Evolutionary conservation across 2,888 invertebrate species (phyloP), one percentile per base, ranked within the genome.

Genomic region (Apamea monoglypha): DNA sequence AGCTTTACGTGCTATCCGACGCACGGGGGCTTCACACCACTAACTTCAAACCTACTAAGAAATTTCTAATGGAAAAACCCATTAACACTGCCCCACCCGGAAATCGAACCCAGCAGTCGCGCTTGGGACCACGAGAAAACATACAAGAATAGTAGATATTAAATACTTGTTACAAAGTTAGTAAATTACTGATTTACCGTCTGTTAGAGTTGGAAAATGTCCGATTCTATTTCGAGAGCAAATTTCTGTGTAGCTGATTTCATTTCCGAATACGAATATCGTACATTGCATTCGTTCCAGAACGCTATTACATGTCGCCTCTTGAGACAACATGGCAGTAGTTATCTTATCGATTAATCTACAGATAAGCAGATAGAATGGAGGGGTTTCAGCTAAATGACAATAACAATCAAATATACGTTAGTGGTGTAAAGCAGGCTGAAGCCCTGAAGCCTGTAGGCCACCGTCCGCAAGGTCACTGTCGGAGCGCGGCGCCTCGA

Each of bases 401-500:
- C 82, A 88, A 74, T 75, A 71, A 82, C 70, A 81, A 90, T 89
- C 87, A 86, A 88, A 86, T 83, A 80, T 82, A 83, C 85, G 90
- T 87, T 90, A 88, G 90, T 89, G 88, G 87, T 87, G 88, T 90
- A 84, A 66, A 88, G 85, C 81, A 87, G 83, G 78, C 69, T 77
- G 44, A 8, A 47, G 56, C 44, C 40, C 67, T 86, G 88, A 88
- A 82, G 87, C 40, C 56, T 86, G 88, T 88, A 82, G 87, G 85
- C 76, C 76, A 77, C 76, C 74, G 80, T 78, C 80, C 85, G 66
- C 95, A 95, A 95, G 95, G 95, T 95, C 95, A 94, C 76, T 94
- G 92, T 85, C 85, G 90, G 85, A 89, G 89, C 90, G 79, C 18
- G 74, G 76, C 66, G 50, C 71, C 70, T 80, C 71, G 59, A 67